Evolutionary conservation across 1,140 invertebrate genomes (phyloP).

Genomic region (Drosophila quadrilineata): DNA sequence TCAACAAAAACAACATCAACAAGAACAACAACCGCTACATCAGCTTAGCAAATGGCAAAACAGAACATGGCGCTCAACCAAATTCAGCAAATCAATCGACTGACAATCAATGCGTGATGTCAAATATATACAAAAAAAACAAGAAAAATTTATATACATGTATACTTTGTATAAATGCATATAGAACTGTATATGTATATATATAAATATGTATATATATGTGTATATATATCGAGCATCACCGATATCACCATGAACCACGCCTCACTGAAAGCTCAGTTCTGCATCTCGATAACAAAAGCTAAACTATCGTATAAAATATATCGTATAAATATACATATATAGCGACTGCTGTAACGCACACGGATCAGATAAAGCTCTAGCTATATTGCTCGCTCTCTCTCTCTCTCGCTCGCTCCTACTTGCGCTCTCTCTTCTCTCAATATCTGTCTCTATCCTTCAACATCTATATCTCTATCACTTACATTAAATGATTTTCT

Average conservation of each 20-base stretch:
- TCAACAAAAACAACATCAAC: background rate
- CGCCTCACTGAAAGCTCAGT: background rate
- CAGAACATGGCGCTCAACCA: no score
- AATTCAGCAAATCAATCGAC: no score
- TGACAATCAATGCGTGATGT: no score
- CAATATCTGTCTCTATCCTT: constrained; percentile 3
- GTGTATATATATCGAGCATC: no score
- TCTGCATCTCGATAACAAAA: constrained; percentile 2
- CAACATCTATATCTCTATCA: constrained; percentile 10
- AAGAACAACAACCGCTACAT: background rate
- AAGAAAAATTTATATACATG: no score
- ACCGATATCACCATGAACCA: constrained; percentile 19
- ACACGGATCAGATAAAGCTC: constrained; percentile 58
- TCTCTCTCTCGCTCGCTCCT: constrained; percentile 36
- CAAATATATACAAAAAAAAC: no score
- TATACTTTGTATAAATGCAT: no score
- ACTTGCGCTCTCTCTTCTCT: constrained; percentile 31
- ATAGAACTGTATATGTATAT: no score
- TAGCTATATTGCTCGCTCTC: constrained; percentile 43
- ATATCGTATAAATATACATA: constrained; percentile 2
- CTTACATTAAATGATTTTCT: no score
- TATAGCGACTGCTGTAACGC: constrained; percentile 41
- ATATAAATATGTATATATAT: no score
- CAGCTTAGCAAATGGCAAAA: background rate
- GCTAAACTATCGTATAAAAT: constrained; percentile 12